Percentiles rank a stretch among this genome's conserved stretches.
Conservation (phyloP, 2,888 invertebrate genomes). For the Epiblema foenella region DNA sequence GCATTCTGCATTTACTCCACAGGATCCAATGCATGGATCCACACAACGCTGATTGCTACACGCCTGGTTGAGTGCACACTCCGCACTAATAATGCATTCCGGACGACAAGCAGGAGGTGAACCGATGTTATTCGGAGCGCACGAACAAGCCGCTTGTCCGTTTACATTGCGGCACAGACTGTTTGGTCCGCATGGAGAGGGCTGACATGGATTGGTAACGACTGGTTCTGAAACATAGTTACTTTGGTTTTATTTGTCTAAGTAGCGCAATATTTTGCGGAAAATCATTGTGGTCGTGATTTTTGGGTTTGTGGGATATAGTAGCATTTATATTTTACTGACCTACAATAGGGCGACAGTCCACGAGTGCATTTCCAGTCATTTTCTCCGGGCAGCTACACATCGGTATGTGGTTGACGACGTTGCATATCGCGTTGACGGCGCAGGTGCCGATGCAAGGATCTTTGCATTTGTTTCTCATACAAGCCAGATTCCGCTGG, state of each 20-base stretch:
- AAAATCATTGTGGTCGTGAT: not conserved
- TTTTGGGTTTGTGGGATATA: not conserved
- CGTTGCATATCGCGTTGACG: slow-evolving; percentile 88
- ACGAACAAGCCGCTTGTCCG: slow-evolving; percentile 89
- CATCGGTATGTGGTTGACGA: slow-evolving; percentile 86
- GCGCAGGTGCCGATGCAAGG: slow-evolving; percentile 93
- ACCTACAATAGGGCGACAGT: slow-evolving; percentile 85
- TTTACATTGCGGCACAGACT: slow-evolving; percentile 86
- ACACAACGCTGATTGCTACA: slow-evolving; percentile 89
- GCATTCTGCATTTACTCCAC: slow-evolving; percentile 89
- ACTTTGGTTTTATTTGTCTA: not conserved
- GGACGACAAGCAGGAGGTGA: slow-evolving; percentile 89
- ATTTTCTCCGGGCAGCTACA: slow-evolving; percentile 86
- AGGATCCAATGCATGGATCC: slow-evolving; percentile 90
- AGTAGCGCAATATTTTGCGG: not conserved
- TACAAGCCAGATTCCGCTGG: slow-evolving; percentile 87
- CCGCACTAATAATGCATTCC: slow-evolving; percentile 89
- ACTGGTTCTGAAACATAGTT: slow-evolving; percentile 75
- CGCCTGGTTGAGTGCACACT: slow-evolving; percentile 89
- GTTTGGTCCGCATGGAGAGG: slow-evolving; percentile 87
- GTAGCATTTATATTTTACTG: slow-evolving; percentile 48
- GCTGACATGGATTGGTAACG: slow-evolving; percentile 85
- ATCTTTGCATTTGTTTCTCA: slow-evolving; percentile 90
- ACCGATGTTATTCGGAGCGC: slow-evolving; percentile 86
- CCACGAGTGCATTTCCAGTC: slow-evolving; percentile 89